These are phyloP conservation scores for Drosophila cracens DNA, from an alignment of 2,888 invertebrate species.

Conservation along the genomic window DNA sequence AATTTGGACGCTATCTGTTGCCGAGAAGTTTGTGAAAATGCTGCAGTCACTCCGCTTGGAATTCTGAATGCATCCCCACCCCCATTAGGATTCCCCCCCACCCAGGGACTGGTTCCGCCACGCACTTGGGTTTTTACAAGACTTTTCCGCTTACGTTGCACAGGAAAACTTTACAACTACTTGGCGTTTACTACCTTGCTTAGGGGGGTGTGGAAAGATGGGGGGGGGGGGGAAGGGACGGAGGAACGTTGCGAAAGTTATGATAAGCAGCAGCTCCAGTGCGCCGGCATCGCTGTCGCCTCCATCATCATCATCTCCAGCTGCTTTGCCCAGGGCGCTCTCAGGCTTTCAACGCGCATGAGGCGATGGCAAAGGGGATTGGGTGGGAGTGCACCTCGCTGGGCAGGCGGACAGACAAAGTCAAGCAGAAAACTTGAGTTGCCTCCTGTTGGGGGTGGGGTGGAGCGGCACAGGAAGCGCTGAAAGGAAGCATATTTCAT, in stretches of 20 bases:
- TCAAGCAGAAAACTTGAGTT: slow-evolving; percentile 76
- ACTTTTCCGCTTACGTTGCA: slow-evolving; percentile 73
- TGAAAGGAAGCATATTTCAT: slow-evolving; percentile 74
- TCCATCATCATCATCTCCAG: slow-evolving; percentile 24
- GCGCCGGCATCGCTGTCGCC: slow-evolving; percentile 27
- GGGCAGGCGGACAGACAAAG: slow-evolving; percentile 57
- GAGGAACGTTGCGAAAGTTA: slow-evolving; percentile 57
- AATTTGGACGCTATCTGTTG: slow-evolving; percentile 80
- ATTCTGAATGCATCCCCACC: slow-evolving; percentile 1
- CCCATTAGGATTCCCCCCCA: not conserved
- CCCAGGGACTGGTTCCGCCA: slow-evolving; percentile 27
- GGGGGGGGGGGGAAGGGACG: not conserved
- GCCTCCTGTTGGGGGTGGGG: slow-evolving; percentile 23
- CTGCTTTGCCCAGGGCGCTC: slow-evolving; percentile 33
- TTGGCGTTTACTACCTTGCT: slow-evolving; percentile 76
- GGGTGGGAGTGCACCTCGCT: not conserved
- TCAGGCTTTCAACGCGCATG: slow-evolving; percentile 57
- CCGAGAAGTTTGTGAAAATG: slow-evolving; percentile 73
- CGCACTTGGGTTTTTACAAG: slow-evolving; percentile 70
- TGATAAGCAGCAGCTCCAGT: slow-evolving; percentile 72
- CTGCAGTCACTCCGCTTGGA: slow-evolving; percentile 33
- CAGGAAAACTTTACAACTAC: slow-evolving; percentile 76
- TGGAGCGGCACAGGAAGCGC: slow-evolving; percentile 37
- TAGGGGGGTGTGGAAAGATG: not conserved
- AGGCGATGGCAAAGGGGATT: not conserved